Evolutionary conservation across 2,797 vertebrate species (phyloP).

Genomic region (Myotis findleyi): DNA sequence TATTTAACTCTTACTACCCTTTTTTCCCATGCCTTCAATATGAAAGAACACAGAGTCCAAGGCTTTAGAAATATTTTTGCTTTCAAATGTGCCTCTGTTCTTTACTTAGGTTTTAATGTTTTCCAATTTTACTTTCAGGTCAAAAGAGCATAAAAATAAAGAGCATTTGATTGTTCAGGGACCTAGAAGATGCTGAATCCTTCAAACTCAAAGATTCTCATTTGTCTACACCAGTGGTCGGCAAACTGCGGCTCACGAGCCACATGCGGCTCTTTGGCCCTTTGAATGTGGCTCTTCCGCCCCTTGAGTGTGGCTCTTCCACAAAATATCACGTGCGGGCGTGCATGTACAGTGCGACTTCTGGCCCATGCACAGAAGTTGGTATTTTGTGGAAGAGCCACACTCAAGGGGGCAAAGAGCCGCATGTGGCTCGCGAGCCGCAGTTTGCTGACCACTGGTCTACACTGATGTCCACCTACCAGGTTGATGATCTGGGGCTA

Average conservation of each 20-base stretch:
- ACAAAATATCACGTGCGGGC: too few relatives aligned
- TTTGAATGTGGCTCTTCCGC: too few relatives aligned
- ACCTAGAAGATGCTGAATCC: not conserved
- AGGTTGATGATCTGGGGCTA: not conserved
- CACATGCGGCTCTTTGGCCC: too few relatives aligned
- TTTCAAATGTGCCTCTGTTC: not conserved
- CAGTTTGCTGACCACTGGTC: not conserved
- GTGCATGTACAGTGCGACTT: too few relatives aligned
- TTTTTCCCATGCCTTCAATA: not conserved
- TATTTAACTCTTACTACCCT: not conserved
- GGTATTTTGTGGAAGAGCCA: too few relatives aligned
- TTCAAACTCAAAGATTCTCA: not conserved
- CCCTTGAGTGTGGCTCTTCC: too few relatives aligned
- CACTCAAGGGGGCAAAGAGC: too few relatives aligned
- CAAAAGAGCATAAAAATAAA: not conserved
- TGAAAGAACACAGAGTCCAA: not conserved
- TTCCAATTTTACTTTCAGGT: not conserved
- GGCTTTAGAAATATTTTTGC: not conserved
- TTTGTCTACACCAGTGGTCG: not conserved
- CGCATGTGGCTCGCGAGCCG: too few relatives aligned
- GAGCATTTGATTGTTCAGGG: not conserved
- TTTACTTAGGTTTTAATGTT: not conserved
- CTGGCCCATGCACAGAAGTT: too few relatives aligned
- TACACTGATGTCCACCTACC: not conserved
- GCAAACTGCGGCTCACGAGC: too few relatives aligned